Base-by-base conservation (phyloP, 2,113 vertebrate genomes). In the Colossoma macropomum region DNA sequence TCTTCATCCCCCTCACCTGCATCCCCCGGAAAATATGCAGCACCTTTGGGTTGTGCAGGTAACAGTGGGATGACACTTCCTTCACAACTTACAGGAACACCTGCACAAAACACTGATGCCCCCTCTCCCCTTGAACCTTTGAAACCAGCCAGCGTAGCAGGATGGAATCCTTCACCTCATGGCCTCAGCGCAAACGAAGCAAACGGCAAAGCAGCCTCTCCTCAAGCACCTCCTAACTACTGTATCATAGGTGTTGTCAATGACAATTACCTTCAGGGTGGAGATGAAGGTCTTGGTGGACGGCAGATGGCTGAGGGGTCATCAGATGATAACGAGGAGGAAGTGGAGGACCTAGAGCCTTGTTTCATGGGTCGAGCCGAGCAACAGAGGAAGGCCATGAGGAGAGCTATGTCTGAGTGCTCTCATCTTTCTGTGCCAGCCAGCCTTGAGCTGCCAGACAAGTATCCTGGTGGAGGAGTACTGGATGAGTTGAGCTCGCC, bases 381-480 rank as follows among this genome's bases (percentile, higher is more conserved):
- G 75, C 95, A 95, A 75, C 97, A 96, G 89, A 95, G 97, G 85
- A 97, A 97, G 89, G 96, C 94, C 0, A 95, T 99, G 94, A 92
- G 96, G 21, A 94, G 97, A 30, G 97, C 98, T 0, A 96, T 99
- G 95, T 99, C 98, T 0, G 98, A 98, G 83, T 97, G 96, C 87
- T 96, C 97, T 28, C 98, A 97, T 89, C 93, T 98, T 81, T 96
- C 96, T 0, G 97, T 98, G 10, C 98, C 97, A n/a, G 93, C 92
- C 0, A 91, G 96, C 87, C 91, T 96, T 23, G 92, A 97, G 90
- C 94, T 97, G 77, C 93, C 95, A 0, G 97, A 98, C 86, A 96
- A 96, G 85, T 98, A 98, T 84, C 97, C 97, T 2, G 93, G 94
- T 27, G 84, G 86, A 71, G 72, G 84, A 30, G 87, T 91, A 81